A percentile compares a stretch with the other conserved stretches of the same genome.
These are phyloP conservation scores for Schizopygopsis malacanthus DNA, from an alignment of 2,797 vertebrate species.

Conservation along the genomic window DNA sequence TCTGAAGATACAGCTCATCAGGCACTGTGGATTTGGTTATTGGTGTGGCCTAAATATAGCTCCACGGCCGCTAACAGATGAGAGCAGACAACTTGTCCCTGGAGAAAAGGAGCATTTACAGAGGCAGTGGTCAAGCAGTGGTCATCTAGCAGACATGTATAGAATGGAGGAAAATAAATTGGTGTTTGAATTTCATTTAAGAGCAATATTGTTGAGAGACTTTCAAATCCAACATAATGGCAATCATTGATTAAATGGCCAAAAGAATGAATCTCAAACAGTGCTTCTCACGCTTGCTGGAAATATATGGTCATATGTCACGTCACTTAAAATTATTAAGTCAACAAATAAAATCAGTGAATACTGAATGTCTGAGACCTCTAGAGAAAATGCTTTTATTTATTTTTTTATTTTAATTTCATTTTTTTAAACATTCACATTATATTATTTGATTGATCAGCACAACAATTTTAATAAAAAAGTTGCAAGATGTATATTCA, in stretches of 20 bases:
- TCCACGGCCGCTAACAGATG: conserved; percentile 15
- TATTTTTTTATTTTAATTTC: not conserved
- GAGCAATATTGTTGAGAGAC: not conserved
- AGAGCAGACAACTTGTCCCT: conserved; percentile 30
- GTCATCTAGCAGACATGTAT: not conserved
- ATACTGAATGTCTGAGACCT: not conserved
- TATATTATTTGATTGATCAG: not conserved
- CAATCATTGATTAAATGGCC: not conserved
- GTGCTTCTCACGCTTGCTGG: not conserved
- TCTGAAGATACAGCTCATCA: conserved; percentile 36
- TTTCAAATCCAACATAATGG: conserved; percentile 22
- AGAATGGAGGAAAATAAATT: not conserved
- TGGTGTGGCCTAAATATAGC: conserved; percentile 40
- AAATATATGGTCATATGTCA: not conserved
- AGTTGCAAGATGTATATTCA: not conserved
- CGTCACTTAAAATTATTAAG: not conserved
- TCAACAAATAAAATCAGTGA: not conserved
- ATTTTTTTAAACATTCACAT: not conserved
- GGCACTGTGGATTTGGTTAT: conserved; percentile 33
- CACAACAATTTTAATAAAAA: not conserved
- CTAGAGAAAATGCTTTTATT: not conserved
- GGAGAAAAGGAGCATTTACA: conserved; percentile 17
- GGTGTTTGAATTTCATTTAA: conserved; percentile 10
- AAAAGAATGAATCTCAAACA: not conserved
- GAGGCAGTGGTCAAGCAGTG: conserved; percentile 15